phyloP scores from a whole-genome alignment of 2,888 invertebrate species.

The Linnaemya vulpina region DNA sequence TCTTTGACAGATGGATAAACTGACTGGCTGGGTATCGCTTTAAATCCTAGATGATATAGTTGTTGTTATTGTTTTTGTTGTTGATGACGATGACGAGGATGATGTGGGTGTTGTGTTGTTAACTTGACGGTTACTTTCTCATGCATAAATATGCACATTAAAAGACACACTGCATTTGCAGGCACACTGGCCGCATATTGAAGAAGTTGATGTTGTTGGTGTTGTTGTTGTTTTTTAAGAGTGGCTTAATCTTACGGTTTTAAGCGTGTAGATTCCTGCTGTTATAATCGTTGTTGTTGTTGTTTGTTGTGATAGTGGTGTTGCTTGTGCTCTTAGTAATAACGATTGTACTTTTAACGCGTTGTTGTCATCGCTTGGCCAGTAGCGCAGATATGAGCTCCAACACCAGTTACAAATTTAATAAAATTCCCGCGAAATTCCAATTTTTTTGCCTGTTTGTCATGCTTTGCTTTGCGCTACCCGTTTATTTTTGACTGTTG shows the following conservation, averaged over 20 bases:
- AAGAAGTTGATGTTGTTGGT: constrained; percentile 43
- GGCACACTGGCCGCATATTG: not conserved
- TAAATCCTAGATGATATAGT: constrained; percentile 34
- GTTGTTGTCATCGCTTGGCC: constrained; percentile 40
- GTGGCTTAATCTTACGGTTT: constrained; percentile 63
- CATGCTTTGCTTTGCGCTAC: not conserved
- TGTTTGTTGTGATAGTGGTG: constrained; percentile 67
- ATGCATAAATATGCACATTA: constrained; percentile 3
- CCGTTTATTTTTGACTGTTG: constrained; percentile 41
- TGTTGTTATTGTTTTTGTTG: constrained; percentile 36
- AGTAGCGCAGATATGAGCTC: not conserved
- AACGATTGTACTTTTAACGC: not conserved
- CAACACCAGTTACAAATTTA: constrained; percentile 9
- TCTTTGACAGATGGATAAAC: constrained; percentile 25
- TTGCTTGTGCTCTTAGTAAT: constrained; percentile 23
- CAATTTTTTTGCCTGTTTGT: not conserved
- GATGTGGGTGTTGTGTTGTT: constrained; percentile 41
- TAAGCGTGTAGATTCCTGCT: constrained; percentile 69
- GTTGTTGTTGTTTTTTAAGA: constrained; percentile 62
- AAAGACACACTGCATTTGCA: constrained; percentile 11
- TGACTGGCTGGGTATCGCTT: constrained; percentile 36
- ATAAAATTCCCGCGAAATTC: constrained; percentile 10
- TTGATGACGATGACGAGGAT: constrained; percentile 22
- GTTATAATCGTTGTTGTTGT: constrained; percentile 65
- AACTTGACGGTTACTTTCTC: constrained; percentile 28